Percentiles rank a stretch among this genome's conserved stretches.
Conservation (phyloP, 2,113 vertebrate genomes). For the Nycticryphes semicollaris region DNA sequence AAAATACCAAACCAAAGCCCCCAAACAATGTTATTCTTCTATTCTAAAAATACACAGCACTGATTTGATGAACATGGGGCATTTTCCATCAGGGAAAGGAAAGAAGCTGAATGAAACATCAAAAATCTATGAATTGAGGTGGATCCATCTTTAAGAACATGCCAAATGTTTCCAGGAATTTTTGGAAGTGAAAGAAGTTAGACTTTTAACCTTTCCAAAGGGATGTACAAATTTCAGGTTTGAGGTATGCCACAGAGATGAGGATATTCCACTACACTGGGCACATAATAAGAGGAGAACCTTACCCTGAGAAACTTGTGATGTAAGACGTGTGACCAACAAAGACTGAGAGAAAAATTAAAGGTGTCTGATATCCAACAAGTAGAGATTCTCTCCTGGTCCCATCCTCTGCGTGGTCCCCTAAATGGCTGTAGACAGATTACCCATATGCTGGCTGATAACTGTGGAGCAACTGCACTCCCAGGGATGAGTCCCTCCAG, state of each 20-base stretch:
- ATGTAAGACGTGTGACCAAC: not conserved
- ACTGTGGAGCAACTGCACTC: not conserved
- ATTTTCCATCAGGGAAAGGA: not conserved
- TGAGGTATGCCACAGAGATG: not conserved
- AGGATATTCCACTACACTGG: not conserved
- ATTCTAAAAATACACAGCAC: not conserved
- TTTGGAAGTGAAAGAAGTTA: not conserved
- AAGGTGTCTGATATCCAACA: not conserved
- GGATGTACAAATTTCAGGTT: not conserved
- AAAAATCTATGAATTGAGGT: not conserved
- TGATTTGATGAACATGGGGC: not conserved
- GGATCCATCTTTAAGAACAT: not conserved
- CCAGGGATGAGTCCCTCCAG: not conserved
- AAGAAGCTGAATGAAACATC: not conserved
- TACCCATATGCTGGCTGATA: rapidly evolving
- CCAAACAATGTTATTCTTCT: not conserved
- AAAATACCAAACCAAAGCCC: not conserved
- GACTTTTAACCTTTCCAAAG: not conserved
- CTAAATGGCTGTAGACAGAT: not conserved
- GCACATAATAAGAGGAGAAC: not conserved
- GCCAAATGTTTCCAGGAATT: not conserved
- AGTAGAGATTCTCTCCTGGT: not conserved
- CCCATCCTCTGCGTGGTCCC: not conserved
- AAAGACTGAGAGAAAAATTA: not conserved
- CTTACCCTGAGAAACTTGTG: not conserved